These are phyloP conservation scores for Coracopsis vasa DNA, from an alignment of 2,113 vertebrate genomes.

Conservation along the genomic window DNA sequence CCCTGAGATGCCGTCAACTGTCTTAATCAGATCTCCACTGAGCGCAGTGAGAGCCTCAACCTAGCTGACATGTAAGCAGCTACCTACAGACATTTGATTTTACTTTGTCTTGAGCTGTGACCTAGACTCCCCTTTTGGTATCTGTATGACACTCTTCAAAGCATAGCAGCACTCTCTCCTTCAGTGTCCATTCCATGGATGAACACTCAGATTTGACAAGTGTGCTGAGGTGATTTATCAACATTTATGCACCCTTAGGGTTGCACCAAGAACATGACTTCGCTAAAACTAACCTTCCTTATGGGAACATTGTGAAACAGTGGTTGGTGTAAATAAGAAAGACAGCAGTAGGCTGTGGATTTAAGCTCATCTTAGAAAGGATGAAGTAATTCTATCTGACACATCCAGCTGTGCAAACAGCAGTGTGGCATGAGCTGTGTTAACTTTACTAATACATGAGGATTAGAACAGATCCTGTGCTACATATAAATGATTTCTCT, in stretches of 20 bases:
- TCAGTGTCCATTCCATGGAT: neutral
- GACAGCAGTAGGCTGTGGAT: constrained; percentile 14
- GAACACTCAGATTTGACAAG: constrained; percentile 44
- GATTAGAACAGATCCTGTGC: constrained; percentile 53
- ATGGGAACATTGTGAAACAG: constrained; percentile 17
- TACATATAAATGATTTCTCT: constrained; percentile 40
- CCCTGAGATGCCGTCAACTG: neutral
- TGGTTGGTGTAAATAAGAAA: constrained; percentile 59
- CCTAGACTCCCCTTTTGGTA: neutral
- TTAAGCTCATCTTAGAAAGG: constrained; percentile 66
- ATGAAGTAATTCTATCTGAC: constrained; percentile 56
- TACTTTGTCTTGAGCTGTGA: neutral
- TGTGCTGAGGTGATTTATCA: constrained; percentile 38
- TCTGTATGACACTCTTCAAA: neutral
- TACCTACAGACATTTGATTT: neutral
- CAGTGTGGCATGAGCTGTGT: constrained; percentile 30
- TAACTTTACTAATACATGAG: constrained; percentile 61
- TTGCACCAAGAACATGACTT: constrained; percentile 42
- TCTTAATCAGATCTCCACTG: neutral
- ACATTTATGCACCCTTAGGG: constrained; percentile 8
- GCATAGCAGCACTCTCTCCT: neutral
- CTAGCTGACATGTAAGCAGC: too few species aligned
- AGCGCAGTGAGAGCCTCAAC: neutral
- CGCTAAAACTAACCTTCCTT: constrained; percentile 45
- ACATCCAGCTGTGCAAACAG: constrained; percentile 73